Base-by-base conservation (phyloP, 2,797 vertebrate species). In the Meda fulgida region DNA sequence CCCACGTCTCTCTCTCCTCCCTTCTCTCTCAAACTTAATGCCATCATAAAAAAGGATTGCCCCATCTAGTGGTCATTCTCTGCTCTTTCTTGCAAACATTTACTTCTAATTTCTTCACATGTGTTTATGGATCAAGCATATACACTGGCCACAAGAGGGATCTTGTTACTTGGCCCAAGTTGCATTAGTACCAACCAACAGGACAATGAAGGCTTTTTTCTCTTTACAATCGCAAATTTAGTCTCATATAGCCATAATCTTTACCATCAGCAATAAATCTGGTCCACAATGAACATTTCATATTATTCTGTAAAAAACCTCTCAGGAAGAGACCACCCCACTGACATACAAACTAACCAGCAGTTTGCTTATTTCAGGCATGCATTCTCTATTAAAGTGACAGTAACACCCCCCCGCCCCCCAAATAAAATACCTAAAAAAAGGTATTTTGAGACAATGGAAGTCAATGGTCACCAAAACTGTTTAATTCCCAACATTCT, bases 11-110 rank as follows among this genome's bases (percentile, higher is more conserved):
- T 88, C 89, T 87, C 78, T 60, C 89, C 89, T 87, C 66, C 69
- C 75, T 80, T 81, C 78, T 26, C 53, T 79, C 73, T 29, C 77
- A 65, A 34, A 51, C 58, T 51, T 78, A 43, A 43, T 66, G 38
- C 40, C 76, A 84, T 90, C 88, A 88, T 86, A 80, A 92, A 92
- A 89, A 88, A 89, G 86, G 75, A 92, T 48, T 92, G 93, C 94
- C 93, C 94, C 95, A 93, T 93, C 94, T 90, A 90, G 93, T 95
- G 94, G 94, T 84, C 91, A 89, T 72, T 92, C 73, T 80, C 80
- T 76, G 88, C n/a, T 77, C 77, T 43, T 73, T 66, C 53, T 51
- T 48, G 21, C 67, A 51, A n/a, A 40, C n/a, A 7, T 63, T 48
- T 13, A 48, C 38, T 80, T 43, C 8, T 29, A 21, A 63, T 13